phyloP scores from a whole-genome alignment of 1,140 invertebrate species.

The Mamestra configurata region DNA sequence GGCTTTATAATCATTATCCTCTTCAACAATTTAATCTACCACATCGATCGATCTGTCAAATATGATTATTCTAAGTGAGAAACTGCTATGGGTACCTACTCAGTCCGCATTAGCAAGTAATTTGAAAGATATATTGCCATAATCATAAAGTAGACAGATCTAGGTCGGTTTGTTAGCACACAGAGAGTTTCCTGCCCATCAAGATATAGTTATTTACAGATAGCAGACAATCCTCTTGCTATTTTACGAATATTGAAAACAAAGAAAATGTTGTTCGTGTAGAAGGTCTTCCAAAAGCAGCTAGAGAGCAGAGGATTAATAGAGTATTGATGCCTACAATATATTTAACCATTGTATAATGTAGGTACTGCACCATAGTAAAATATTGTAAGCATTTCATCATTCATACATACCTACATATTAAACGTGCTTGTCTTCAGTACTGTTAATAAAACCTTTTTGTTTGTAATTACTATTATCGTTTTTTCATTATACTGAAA shows the following conservation, averaged over 20 bases:
- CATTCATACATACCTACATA: too few species aligned
- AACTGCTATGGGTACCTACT: background rate
- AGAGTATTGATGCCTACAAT: too few species aligned
- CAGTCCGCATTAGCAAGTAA: background rate
- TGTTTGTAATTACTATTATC: background rate
- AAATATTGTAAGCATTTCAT: too few species aligned
- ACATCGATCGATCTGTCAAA: background rate
- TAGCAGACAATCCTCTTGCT: background rate
- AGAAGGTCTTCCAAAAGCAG: too few species aligned
- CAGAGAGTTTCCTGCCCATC: background rate
- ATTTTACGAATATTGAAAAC: background rate
- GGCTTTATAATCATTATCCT: background rate
- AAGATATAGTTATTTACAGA: slow-evolving; percentile 12
- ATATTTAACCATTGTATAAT: too few species aligned
- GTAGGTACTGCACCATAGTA: too few species aligned
- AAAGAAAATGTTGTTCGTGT: background rate
- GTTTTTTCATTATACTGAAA: background rate
- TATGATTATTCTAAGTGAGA: background rate
- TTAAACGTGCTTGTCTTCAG: slow-evolving; percentile 6
- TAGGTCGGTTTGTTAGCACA: background rate
- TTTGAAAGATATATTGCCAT: slow-evolving; percentile 10
- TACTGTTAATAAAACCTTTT: slow-evolving; percentile 10
- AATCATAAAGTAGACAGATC: slow-evolving; percentile 19
- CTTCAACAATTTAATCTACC: background rate
- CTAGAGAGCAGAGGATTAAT: background rate